These are phyloP conservation scores for Anas platyrhynchos DNA, from an alignment of 2,113 vertebrate genomes.

Conservation along the genomic window DNA sequence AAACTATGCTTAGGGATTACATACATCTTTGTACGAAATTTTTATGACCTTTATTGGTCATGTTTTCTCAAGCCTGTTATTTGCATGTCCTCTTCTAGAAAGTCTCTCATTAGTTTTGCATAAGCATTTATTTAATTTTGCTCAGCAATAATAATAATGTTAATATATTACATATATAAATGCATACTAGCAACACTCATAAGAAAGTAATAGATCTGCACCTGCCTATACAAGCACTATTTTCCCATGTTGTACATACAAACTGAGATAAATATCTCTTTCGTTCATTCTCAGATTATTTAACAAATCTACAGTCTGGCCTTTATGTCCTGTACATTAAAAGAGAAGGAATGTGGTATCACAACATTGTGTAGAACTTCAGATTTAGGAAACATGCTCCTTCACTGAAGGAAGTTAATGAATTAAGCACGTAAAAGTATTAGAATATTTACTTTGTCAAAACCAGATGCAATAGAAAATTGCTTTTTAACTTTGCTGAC, in stretches of 20 bases:
- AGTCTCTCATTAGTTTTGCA: not conserved
- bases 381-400: not conserved
- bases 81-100: not conserved
- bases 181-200: not conserved
- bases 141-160: not conserved
- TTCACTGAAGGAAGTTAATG: not conserved
- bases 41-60: not conserved
- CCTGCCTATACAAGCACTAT: not conserved
- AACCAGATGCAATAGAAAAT: not conserved
- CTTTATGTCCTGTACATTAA: not conserved
- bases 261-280: not conserved
- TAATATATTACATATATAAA: not conserved
- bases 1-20: not conserved
- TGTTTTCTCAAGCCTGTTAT: not conserved
- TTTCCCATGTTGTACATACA: not conserved
- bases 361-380: not conserved
- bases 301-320: not conserved
- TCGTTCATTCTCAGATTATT: not conserved
- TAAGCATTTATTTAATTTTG: slow-evolving; percentile 6
- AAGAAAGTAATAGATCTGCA: not conserved
- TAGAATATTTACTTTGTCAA: not conserved
- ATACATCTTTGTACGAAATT: not conserved
- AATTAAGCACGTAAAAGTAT: not conserved
- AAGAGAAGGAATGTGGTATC: not conserved
- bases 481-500: not conserved